Conservation (phyloP, 2,888 invertebrate genomes). For the Calliscelio sp. region DNA sequence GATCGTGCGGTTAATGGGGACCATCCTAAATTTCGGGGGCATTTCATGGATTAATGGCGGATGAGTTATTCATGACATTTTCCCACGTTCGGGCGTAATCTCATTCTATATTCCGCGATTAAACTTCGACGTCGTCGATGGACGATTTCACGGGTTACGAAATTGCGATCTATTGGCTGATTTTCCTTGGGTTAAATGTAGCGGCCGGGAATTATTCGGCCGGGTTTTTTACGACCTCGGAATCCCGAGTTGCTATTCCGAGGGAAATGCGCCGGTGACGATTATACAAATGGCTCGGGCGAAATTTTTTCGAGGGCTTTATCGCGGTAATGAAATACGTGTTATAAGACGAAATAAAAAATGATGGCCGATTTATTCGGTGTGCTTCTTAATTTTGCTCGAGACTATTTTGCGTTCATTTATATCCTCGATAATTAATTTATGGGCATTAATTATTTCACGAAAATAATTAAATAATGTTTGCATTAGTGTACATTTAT, state of each 20-base stretch:
- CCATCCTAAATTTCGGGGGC: constrained; percentile 65
- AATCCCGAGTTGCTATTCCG: constrained; percentile 53
- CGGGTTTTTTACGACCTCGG: constrained; percentile 59
- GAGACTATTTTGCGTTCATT: too few species aligned
- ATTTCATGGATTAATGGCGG: constrained; percentile 73
- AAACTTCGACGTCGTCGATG: constrained; percentile 64
- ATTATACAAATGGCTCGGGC: constrained; percentile 52
- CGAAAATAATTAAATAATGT: neutral
- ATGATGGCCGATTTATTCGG: neutral
- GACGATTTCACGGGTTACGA: constrained; percentile 65
- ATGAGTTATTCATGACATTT: constrained; percentile 72
- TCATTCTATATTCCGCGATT: constrained; percentile 71
- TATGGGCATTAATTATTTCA: neutral
- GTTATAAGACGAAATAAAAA: constrained; percentile 7
- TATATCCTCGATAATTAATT: neutral
- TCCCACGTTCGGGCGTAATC: constrained; percentile 65
- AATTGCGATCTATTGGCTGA: constrained; percentile 68
- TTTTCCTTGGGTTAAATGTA: constrained; percentile 65
- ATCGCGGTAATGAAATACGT: constrained; percentile 50
- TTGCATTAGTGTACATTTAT: neutral
- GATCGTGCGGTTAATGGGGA: constrained; percentile 71
- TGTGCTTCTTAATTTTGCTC: too few species aligned
- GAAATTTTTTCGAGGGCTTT: constrained; percentile 39
- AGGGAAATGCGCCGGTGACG: constrained; percentile 50
- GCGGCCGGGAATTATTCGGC: constrained; percentile 55